phyloP scores from a whole-genome alignment of 2,888 invertebrate species.

The Drosophila anomelani region DNA sequence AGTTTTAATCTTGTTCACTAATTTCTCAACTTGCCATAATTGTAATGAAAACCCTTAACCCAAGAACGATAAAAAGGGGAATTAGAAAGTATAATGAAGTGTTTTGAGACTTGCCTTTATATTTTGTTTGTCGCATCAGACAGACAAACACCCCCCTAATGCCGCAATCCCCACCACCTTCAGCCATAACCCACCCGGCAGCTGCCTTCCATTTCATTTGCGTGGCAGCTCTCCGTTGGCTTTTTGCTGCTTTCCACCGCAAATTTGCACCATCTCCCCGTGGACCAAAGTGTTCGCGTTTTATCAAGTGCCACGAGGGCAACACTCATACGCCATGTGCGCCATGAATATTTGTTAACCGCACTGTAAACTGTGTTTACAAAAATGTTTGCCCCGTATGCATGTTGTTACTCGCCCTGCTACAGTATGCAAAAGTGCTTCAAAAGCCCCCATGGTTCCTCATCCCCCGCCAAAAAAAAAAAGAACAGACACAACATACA shows the following conservation, averaged over 20 bases:
- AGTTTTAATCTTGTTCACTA: not conserved
- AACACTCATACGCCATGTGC: slow-evolving; percentile 64
- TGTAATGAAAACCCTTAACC: slow-evolving; percentile 1
- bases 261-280: slow-evolving; percentile 32
- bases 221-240: slow-evolving; percentile 43
- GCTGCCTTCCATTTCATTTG: slow-evolving; percentile 8
- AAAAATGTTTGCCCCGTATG: slow-evolving; percentile 47
- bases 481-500: slow-evolving; percentile 4
- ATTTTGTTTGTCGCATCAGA: slow-evolving; percentile 38
- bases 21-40: not conserved
- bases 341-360: slow-evolving; percentile 66
- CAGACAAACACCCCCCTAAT: slow-evolving; percentile 4
- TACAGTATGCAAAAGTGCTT: slow-evolving; percentile 47
- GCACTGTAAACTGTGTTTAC: slow-evolving; percentile 55
- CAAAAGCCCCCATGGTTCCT: not conserved
- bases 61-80: slow-evolving; percentile 22
- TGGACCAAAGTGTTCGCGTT: slow-evolving; percentile 50
- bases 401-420: slow-evolving; percentile 30
- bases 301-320: slow-evolving; percentile 54
- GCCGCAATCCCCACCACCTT: not conserved
- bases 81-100: slow-evolving; percentile 70
- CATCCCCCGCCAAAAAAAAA: slow-evolving; percentile 1
- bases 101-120: slow-evolving; percentile 54
- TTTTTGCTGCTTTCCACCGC: slow-evolving; percentile 42
- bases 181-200: slow-evolving; percentile 1